Percentiles rank a stretch among this genome's conserved stretches.
phyloP scores from a whole-genome alignment of 2,888 invertebrate species.

The Lamproptera curius region DNA sequence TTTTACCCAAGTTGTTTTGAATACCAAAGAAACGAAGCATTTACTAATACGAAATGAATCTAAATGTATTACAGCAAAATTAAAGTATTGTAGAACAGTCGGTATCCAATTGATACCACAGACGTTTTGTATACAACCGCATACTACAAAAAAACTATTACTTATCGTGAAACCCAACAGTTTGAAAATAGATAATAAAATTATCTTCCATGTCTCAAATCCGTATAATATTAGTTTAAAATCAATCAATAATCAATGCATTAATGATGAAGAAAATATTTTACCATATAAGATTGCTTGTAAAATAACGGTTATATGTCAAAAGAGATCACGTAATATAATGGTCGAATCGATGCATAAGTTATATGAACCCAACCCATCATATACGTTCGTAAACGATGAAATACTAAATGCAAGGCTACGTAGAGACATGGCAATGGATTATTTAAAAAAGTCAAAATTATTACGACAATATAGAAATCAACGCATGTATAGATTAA shows the following conservation, averaged over 20 bases:
- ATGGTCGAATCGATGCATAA: constrained; percentile 55
- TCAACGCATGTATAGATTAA: constrained; percentile 35
- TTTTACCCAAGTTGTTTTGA: constrained; percentile 61
- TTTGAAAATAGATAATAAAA: constrained; percentile 39
- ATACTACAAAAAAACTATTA: constrained; percentile 43
- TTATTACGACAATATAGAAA: constrained; percentile 31
- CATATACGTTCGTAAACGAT: constrained; percentile 48
- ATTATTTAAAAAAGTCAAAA: constrained; percentile 44
- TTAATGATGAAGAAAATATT: constrained; percentile 40
- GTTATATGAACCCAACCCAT: constrained; percentile 42
- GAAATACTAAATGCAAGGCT: constrained; percentile 35
- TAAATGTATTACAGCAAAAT: constrained; percentile 47
- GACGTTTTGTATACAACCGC: constrained; percentile 51
- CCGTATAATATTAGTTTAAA: constrained; percentile 30
- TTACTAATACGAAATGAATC: constrained; percentile 68
- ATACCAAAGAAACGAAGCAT: constrained; percentile 47
- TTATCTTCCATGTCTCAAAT: constrained; percentile 53
- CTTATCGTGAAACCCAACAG: constrained; percentile 50
- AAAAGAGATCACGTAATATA: constrained; percentile 28
- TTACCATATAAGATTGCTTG: constrained; percentile 38
- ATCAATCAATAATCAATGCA: constrained; percentile 10
- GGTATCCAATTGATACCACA: constrained; percentile 60
- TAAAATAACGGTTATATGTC: constrained; percentile 43
- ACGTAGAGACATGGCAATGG: constrained; percentile 36
- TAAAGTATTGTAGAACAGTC: constrained; percentile 53